Percentiles rank a stretch among this genome's conserved stretches.
Evolutionary conservation across 2,797 vertebrate species (phyloP).

Genomic region (Protosalanx chinensis): DNA sequence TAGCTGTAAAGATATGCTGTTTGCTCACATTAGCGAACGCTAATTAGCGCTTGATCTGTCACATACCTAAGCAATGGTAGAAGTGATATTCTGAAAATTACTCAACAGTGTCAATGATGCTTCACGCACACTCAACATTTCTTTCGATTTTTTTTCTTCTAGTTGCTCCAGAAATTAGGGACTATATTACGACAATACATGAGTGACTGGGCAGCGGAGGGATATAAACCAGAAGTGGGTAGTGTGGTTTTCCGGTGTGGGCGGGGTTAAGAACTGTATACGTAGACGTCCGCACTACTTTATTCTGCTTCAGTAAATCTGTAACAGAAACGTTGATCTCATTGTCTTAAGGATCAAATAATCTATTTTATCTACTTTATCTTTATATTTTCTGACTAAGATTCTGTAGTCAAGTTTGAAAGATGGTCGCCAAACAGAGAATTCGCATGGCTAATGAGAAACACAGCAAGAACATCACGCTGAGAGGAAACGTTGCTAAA

Average conservation of each 20-base stretch:
- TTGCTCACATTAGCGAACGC: no score
- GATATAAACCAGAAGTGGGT: background rate
- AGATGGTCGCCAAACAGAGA: conserved; percentile 95
- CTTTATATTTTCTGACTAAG: background rate
- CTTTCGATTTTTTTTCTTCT: no score
- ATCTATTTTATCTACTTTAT: background rate
- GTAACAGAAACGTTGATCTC: background rate
- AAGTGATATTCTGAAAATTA: no score
- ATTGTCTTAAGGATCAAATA: background rate
- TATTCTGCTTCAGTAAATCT: conserved; percentile 8
- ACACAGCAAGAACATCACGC: conserved; percentile 98
- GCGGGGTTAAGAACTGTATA: conserved; percentile 25
- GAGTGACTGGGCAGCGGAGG: background rate
- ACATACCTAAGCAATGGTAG: no score
- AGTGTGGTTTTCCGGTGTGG: conserved; percentile 34
- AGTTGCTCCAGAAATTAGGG: background rate
- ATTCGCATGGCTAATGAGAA: conserved; percentile 98
- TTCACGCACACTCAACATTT: no score
- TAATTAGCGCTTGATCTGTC: no score
- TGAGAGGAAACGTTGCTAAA: conserved; percentile 93
- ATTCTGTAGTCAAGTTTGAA: conserved; percentile 29
- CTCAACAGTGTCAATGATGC: no score
- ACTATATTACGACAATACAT: background rate
- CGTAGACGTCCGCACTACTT: conserved; percentile 7
- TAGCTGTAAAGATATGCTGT: no score